Conservation (phyloP, 2,113 vertebrate species). For the Siphamia tubifer region DNA sequence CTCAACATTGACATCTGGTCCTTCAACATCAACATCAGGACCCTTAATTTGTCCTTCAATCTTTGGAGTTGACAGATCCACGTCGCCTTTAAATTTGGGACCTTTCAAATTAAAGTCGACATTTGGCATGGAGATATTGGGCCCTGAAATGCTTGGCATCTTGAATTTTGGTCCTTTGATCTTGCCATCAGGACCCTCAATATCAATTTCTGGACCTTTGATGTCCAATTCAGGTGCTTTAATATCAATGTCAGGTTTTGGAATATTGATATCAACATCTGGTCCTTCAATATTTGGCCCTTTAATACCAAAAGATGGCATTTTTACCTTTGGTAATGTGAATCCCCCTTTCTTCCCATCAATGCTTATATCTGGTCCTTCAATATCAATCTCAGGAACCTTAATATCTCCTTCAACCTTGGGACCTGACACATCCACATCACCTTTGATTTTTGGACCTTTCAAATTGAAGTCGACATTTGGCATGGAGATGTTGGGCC, state of each 20-base stretch:
- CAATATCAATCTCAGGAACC: neutral
- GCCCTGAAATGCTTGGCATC: neutral
- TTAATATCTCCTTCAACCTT: slow-evolving; percentile 3
- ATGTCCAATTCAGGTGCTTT: slow-evolving; percentile 10
- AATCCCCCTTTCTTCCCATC: slow-evolving; percentile 7
- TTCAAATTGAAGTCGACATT: neutral
- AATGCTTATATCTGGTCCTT: neutral
- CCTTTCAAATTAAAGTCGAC: neutral
- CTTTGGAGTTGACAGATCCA: slow-evolving; percentile 9
- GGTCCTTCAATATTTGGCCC: slow-evolving; percentile 11
- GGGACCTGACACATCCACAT: neutral
- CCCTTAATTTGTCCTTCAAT: neutral
- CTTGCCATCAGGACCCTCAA: neutral
- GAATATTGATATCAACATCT: too few relatives aligned
- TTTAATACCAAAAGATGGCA: slow-evolving; percentile 1
- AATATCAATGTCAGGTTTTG: neutral
- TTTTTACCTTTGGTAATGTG: slow-evolving; percentile 9
- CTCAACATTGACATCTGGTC: neutral
- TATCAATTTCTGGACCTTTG: slow-evolving; percentile 48
- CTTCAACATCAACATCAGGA: neutral
- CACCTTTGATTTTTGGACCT: neutral
- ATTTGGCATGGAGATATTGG: neutral
- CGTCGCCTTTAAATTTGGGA: neutral
- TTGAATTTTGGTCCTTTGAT: neutral
- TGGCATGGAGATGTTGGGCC: neutral